phyloP scores from a whole-genome alignment of 2,797 vertebrate genomes.

The Pseudomugil gertrudae region DNA sequence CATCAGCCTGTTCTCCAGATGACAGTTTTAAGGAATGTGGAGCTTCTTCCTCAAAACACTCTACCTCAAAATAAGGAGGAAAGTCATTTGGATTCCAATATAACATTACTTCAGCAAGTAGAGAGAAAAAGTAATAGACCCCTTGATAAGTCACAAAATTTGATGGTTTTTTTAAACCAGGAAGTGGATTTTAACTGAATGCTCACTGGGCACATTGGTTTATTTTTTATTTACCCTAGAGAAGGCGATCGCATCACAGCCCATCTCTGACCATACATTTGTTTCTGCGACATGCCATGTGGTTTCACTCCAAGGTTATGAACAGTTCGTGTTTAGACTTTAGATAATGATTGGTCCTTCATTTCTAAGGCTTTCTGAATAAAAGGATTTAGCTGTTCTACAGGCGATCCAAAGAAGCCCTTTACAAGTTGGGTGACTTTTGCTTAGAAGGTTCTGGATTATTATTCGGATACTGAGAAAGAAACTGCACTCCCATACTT shows the following conservation, averaged over 20 bases:
- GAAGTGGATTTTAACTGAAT: conserved; percentile 14
- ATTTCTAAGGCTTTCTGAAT: conserved; percentile 32
- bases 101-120: neutral
- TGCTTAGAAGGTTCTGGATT: neutral
- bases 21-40: neutral
- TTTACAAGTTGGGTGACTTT: neutral
- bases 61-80: neutral
- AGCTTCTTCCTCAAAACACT: conserved; percentile 5
- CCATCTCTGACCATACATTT: conserved; percentile 36
- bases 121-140: neutral
- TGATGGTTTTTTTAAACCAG: neutral
- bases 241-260: conserved; percentile 21
- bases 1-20: conserved; percentile 10
- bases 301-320: conserved; percentile 49
- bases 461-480: neutral
- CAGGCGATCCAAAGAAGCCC: neutral
- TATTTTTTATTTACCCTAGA: conserved; percentile 40
- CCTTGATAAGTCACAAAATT: neutral
- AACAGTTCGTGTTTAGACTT: conserved; percentile 41
- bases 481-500: neutral
- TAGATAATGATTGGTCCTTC: conserved; percentile 46
- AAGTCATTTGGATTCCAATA: neutral
- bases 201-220: conserved; percentile 2
- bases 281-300: conserved; percentile 26
- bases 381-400: conserved; percentile 9